A percentile compares a stretch with the other conserved stretches of the same genome.
Evolutionary conservation across 2,113 vertebrate genomes (phyloP).

Genomic region (Hippolais icterina): DNA sequence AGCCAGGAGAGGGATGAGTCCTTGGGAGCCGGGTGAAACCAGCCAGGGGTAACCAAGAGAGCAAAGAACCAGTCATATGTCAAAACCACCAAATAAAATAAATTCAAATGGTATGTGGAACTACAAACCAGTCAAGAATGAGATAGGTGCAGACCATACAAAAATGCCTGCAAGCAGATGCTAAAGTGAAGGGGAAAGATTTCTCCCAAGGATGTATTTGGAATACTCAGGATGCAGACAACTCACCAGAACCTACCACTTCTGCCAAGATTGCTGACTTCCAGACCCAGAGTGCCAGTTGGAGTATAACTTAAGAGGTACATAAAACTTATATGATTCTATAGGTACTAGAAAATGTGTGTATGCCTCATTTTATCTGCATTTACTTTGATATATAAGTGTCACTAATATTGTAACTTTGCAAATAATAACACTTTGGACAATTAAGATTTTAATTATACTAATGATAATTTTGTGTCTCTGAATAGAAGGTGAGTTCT

Average conservation of each 20-base stretch:
- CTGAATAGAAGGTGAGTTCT: neutral
- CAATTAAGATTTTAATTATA: neutral
- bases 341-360: neutral
- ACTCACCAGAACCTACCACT: neutral
- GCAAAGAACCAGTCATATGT: neutral
- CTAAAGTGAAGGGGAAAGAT: neutral
- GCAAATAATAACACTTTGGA: neutral
- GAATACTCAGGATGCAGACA: neutral
- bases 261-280: accelerated
- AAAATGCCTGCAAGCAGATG: neutral
- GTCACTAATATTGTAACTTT: neutral
- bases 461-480: neutral
- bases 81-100: neutral
- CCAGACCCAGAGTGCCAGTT: neutral
- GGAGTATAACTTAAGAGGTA: neutral
- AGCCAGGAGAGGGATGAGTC: neutral
- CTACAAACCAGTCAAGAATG: neutral
- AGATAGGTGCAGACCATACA: neutral
- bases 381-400: neutral
- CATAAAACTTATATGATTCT: neutral
- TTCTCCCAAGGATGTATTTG: neutral
- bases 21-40: neutral
- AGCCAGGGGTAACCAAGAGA: neutral
- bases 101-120: neutral
- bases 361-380: neutral